These are phyloP conservation scores for Drosophila hydei DNA, from an alignment of 1,140 invertebrate species.

Conservation along the genomic window DNA sequence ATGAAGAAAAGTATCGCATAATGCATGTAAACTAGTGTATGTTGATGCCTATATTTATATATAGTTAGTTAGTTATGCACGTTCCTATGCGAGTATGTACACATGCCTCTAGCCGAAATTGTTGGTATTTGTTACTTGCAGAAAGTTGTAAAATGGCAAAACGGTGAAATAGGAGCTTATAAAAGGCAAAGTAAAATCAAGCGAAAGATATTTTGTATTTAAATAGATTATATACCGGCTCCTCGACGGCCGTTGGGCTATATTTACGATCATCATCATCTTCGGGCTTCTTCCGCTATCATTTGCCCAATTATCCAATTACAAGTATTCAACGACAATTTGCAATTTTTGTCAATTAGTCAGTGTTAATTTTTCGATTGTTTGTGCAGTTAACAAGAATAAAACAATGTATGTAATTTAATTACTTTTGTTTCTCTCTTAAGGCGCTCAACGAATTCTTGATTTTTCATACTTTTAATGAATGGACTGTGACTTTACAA, in stretches of 20 bases:
- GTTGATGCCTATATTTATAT: constrained; percentile 48
- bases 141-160: constrained; percentile 49
- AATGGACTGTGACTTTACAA: constrained; percentile 13
- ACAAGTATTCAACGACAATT: constrained; percentile 37
- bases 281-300: constrained; percentile 77
- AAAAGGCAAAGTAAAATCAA: constrained; percentile 64
- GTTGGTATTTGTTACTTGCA: constrained; percentile 41
- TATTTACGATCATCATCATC: constrained; percentile 84
- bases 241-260: constrained; percentile 87
- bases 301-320: constrained; percentile 50
- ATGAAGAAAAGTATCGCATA: constrained; percentile 27
- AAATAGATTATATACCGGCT: constrained; percentile 85
- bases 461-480: constrained; percentile 1
- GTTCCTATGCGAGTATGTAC: constrained; percentile 70
- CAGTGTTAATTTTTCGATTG: constrained; percentile 34
- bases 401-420: constrained; percentile 49
- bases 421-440: constrained; percentile 26
- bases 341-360: constrained; percentile 32
- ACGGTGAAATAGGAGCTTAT: constrained; percentile 41
- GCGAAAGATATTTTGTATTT: constrained; percentile 61
- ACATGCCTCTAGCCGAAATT: constrained; percentile 73
- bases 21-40: constrained; percentile 34
- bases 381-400: constrained; percentile 43
- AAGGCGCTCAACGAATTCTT: neutral
- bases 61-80: constrained; percentile 33